Evolutionary conservation across 2,797 vertebrate species (phyloP), one percentile per base, ranked within the genome.

Genomic region (Diplodus sargus): DNA sequence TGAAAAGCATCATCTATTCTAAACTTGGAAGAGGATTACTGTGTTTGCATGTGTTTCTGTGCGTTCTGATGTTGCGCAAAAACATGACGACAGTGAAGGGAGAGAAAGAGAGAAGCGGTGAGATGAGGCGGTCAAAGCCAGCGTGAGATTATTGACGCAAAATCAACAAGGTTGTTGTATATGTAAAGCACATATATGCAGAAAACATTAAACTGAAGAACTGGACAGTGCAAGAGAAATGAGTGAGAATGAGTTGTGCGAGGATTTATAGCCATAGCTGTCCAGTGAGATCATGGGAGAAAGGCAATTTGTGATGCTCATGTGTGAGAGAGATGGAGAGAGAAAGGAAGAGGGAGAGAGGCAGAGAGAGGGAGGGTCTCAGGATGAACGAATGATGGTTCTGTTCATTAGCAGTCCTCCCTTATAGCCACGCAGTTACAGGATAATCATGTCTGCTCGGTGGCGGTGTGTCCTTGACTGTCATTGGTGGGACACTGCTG

Each of bases 401-500:
- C 71, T 81, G 82, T 84, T 92, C 89, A 89, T 91, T 91, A 88
- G 87, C 84, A 87, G 82, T 82, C 83, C 73, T 75, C 56, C 67
- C 78, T 68, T 81, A 84, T 67, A 79, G 79, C 74, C 11, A 28
- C 54, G 70, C 53, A 83, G 87, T 78, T 85, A 80, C 75, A 83
- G 82, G 69, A 85, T 89, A 83, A 87, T 88, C 84, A 87, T 74
- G 83, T 81, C 76, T 30, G 78, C 76, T 76, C 69, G 74, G 77
- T 70, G 64, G 53, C 43, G 3, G 51, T 60, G 69, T 87, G 91
- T 89, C 92, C 92, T 94, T 93, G 87, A 78, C 28, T 89, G 75
- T 89, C 83, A 87, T 90, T 92, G 89, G 84, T 68, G 59, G 65
- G 70, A 76, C 49, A 79, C 78, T 87, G 84, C 77, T 59, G 76